Evolutionary conservation across 2,113 vertebrate genomes (phyloP), one percentile per base, ranked within the genome.

Genomic region (Mormyrus lacerda): DNA sequence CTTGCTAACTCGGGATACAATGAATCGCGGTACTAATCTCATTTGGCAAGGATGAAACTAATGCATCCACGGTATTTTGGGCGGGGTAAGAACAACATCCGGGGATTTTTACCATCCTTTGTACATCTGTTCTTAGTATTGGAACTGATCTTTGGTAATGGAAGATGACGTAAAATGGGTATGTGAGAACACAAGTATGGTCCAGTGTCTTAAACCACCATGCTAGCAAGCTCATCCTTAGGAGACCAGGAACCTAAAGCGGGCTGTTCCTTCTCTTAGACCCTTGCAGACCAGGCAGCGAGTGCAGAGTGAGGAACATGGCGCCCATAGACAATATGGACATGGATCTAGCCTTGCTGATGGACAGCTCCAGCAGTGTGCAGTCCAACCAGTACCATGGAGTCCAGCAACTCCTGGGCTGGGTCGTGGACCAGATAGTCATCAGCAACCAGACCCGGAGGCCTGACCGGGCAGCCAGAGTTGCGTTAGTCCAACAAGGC

Each of bases 281-380:
- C 92, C 94, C 94, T 48, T 99, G 98, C 89, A 92, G 13, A 1
- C 95, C 92, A 6, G 89, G 88, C 9, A 45, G 13, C 0, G 90
- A 91, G 21, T 98, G 97, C 11, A 1, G 88, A 27, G 87, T 85
- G 17, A 90, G 92, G 35, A 86, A 39, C 55, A 84, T 92, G 0
- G 17, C 27, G 0, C 44, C 89, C 2, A 1, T 0, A 27, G 93
- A 93, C 2, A 27, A 88, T 2, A 93, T 94, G 17, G 93, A 97
- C 9, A 39, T 96, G 93, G 97, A 98, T 93, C 91, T 98, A 86
- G 95, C 93, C 0, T 91, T 97, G 58, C 47, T 98, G 89, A 85
- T 97, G 91, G 98, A 98, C 53, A 89, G 97, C 87, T 98, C 98
- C 89, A 89, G 10, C 5, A 92, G 94, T 76, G 42, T 98, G 4